phyloP scores from a whole-genome alignment of 2,113 vertebrate species.

The Thunnus thynnus region DNA sequence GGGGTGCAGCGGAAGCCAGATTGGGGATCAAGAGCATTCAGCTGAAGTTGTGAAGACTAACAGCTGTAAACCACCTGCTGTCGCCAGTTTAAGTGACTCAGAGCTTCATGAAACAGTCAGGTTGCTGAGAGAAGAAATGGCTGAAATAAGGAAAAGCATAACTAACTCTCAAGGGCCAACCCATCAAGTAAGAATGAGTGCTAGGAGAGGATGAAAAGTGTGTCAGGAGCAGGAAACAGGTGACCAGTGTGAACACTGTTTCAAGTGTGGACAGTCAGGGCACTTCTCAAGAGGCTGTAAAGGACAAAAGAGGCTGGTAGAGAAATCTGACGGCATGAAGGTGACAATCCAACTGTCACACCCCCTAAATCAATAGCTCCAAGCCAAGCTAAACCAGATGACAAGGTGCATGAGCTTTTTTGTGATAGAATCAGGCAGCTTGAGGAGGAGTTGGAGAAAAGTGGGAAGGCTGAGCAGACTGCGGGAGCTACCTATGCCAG shows the following conservation, averaged over 20 bases:
- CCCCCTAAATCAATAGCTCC: accelerated
- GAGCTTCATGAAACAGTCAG: background rate
- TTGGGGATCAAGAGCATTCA: background rate
- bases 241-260: slow-evolving; percentile 33
- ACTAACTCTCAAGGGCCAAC: background rate
- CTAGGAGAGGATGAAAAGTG: background rate
- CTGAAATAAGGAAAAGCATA: background rate
- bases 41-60: background rate
- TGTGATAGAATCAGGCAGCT: background rate
- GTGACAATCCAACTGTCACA: background rate
- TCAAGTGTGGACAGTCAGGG: slow-evolving; percentile 12
- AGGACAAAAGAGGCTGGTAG: background rate
- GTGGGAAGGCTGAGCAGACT: background rate
- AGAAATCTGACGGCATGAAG: background rate
- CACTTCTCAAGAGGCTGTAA: slow-evolving; percentile 5
- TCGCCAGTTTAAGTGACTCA: background rate
- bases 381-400: background rate
- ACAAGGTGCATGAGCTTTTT: background rate
- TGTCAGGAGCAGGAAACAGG: background rate
- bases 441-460: background rate
- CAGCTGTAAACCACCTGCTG: background rate
- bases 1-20: background rate
- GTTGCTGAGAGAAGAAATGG: background rate
- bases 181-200: background rate
- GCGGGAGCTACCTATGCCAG: background rate